Evolutionary conservation across 2,797 vertebrate species (phyloP), one percentile per base, ranked within the genome.

Genomic region (Tolypeutes matacus): DNA sequence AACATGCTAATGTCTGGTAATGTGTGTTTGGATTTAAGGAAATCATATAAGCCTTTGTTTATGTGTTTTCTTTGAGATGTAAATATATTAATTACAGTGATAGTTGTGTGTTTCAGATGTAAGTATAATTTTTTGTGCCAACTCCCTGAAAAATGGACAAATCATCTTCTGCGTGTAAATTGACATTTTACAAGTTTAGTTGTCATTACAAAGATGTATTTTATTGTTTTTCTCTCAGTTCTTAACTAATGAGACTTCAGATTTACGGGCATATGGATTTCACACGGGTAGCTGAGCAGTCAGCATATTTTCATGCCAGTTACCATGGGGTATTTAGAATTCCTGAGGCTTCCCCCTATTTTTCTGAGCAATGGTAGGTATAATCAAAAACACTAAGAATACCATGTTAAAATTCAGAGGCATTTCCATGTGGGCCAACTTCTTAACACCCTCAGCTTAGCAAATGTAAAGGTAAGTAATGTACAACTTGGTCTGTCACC

Each of bases 11-110:
- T 76, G 51, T 62, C 70, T 92, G 12, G 7, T 60, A 56, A 56
- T 56, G 46, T 81, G 14, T 77, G 31, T 83, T 69, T 91, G 60
- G 27, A 72, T 73, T 86, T 95, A 75, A 89, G 69, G n/a, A 53
- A 84, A 86, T 84, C 31, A 18, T 72, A 34, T 10, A 49, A 70
- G 70, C 42, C 42, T 91, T 95, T 49, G 5, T 13, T 5, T 53
- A 23, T 88, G 7, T 65, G 34, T 65, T 96, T 94, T 70, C 46
- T 91, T 72, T 93, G 69, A 92, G n/a, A 62, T 83, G 11, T 56
- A 84, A 67, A 62, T 81, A 29, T 20, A 72, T 86, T 60, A 56
- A 72, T 86, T 60, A 56, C 5, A 51, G n/a, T n/a, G 15, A 80
- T 75, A 82, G 13, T 31, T 96, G 10, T 87, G 9, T n/a, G 58